Conservation (phyloP, 2,113 vertebrate species). For the Caranx ignobilis region DNA sequence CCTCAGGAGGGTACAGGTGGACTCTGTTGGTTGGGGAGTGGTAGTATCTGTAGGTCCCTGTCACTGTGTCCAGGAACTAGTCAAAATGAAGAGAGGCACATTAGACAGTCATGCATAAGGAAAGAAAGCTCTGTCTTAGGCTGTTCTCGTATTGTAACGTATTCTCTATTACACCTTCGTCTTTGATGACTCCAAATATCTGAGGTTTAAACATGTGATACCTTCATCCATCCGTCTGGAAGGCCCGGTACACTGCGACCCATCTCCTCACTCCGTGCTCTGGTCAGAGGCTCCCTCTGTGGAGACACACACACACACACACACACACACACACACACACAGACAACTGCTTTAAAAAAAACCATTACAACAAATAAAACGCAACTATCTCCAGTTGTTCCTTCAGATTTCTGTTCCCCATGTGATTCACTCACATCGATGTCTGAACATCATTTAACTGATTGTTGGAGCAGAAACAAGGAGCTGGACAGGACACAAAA, state of each 20-base stretch:
- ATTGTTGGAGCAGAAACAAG: too few relatives aligned
- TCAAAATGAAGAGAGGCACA: background rate
- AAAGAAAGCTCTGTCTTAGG: too few relatives aligned
- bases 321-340: background rate
- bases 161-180: too few relatives aligned
- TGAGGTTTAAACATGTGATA: slow-evolving; percentile 66
- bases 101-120: background rate
- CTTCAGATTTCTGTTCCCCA: too few relatives aligned
- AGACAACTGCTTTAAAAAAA: too few relatives aligned
- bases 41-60: slow-evolving; percentile 97
- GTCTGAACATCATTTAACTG: too few relatives aligned
- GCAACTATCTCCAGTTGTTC: too few relatives aligned
- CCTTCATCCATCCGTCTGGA: slow-evolving; percentile 96
- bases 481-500: too few relatives aligned
- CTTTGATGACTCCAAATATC: background rate
- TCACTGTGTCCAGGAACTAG: slow-evolving; percentile 95
- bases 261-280: slow-evolving; percentile 97
- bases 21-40: slow-evolving; percentile 98
- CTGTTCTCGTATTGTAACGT: too few relatives aligned
- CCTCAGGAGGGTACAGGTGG: slow-evolving; percentile 97
- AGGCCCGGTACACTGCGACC: slow-evolving; percentile 93
- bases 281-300: slow-evolving; percentile 92
- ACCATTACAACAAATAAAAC: too few relatives aligned
- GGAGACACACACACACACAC: too few relatives aligned
- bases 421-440: too few relatives aligned